Percentiles rank a stretch among this genome's conserved stretches.
Conservation (phyloP, 2,888 invertebrate species). For the Balanococcus diminutus region DNA sequence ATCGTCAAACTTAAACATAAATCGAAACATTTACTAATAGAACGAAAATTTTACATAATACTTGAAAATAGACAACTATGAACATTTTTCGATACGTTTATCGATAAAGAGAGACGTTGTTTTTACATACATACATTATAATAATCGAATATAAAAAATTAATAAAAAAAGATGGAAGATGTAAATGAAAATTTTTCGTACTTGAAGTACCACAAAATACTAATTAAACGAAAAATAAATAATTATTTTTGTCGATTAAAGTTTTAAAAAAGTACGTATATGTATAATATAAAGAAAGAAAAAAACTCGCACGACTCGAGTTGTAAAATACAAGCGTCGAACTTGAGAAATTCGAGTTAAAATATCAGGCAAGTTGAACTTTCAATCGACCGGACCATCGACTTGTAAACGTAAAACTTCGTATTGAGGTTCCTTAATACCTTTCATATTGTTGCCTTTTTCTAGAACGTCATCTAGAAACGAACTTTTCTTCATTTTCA, state of each 20-base stretch:
- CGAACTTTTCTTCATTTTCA: slow-evolving; percentile 48
- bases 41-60: slow-evolving; percentile 19
- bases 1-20: slow-evolving; percentile 1
- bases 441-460: neutral
- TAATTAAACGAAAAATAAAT: neutral
- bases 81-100: slow-evolving; percentile 16
- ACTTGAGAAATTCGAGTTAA: neutral
- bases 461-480: slow-evolving; percentile 33
- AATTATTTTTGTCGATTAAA: neutral
- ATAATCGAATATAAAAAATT: slow-evolving; percentile 4
- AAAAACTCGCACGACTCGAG: neutral
- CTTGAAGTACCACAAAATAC: slow-evolving; percentile 5
- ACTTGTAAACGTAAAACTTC: slow-evolving; percentile 45
- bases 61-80: slow-evolving; percentile 7
- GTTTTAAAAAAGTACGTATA: neutral
- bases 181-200: slow-evolving; percentile 34
- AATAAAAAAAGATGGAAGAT: slow-evolving; percentile 29
- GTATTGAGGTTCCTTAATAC: slow-evolving; percentile 39
- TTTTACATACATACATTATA: neutral
- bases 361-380: neutral
- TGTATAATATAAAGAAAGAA: neutral
- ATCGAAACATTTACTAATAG: slow-evolving; percentile 8
- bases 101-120: slow-evolving; percentile 17
- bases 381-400: slow-evolving; percentile 20
- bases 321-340: neutral